phyloP scores from a whole-genome alignment of 2,888 invertebrate genomes.

The Synergus laeviventris region DNA sequence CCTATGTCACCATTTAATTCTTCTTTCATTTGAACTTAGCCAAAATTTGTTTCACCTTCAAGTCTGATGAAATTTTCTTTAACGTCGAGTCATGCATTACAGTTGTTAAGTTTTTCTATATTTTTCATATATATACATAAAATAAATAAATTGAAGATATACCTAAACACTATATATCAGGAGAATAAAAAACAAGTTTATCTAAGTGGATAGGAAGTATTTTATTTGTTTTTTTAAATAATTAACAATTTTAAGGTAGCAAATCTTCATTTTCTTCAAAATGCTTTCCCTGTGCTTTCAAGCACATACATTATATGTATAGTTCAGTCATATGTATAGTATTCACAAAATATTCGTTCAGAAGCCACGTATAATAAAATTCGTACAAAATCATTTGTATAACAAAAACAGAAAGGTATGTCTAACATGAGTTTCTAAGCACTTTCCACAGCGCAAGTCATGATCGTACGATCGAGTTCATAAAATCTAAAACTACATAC shows the following conservation, averaged over 20 bases:
- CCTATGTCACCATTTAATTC: not conserved
- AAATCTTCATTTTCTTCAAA: slow-evolving; percentile 44
- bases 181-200: not conserved
- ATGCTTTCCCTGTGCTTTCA: slow-evolving; percentile 42
- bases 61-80: slow-evolving; percentile 1
- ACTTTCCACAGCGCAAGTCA: slow-evolving; percentile 45
- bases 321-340: slow-evolving; percentile 70
- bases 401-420: slow-evolving; percentile 69
- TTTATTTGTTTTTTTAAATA: slow-evolving; percentile 70
- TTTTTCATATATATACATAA: too few relatives aligned
- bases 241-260: slow-evolving; percentile 67
- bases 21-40: not conserved
- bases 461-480: slow-evolving; percentile 21
- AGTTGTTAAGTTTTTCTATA: not conserved
- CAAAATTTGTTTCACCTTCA: slow-evolving; percentile 7
- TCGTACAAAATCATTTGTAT: slow-evolving; percentile 71
- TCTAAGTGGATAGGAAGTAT: slow-evolving; percentile 38
- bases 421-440: slow-evolving; percentile 62
- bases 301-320: slow-evolving; percentile 52
- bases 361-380: slow-evolving; percentile 66
- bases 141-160: too few relatives aligned
- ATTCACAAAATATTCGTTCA: slow-evolving; percentile 66
- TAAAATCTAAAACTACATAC: slow-evolving; percentile 48
- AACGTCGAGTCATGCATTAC: not conserved
- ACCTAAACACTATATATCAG: too few relatives aligned